Evolutionary conservation across 2,113 vertebrate genomes (phyloP).

Genomic region (Channa argus): DNA sequence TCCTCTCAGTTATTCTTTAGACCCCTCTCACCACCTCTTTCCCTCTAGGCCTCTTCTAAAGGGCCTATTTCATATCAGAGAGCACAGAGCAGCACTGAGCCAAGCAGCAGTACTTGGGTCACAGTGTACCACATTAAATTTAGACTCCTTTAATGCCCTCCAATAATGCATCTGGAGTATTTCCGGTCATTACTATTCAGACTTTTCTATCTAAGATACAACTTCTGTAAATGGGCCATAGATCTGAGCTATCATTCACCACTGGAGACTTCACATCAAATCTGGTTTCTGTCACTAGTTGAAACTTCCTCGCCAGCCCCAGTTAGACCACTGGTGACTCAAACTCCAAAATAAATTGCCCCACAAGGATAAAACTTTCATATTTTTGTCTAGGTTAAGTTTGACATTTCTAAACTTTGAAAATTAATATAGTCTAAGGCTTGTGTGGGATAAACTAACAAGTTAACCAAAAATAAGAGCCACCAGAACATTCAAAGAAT

Average conservation of each 20-base stretch:
- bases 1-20: slow-evolving; percentile 58
- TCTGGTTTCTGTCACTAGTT: slow-evolving; percentile 80
- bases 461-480: slow-evolving; percentile 6
- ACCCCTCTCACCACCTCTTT: slow-evolving; percentile 60
- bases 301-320: slow-evolving; percentile 81
- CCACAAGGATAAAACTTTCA: slow-evolving; percentile 77
- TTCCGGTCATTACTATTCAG: slow-evolving; percentile 83
- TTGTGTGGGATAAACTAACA: not conserved
- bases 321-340: slow-evolving; percentile 81
- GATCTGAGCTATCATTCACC: slow-evolving; percentile 83
- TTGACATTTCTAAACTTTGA: slow-evolving; percentile 70
- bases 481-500: not conserved
- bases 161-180: slow-evolving; percentile 85
- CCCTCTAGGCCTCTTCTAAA: slow-evolving; percentile 62
- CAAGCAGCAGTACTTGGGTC: slow-evolving; percentile 73
- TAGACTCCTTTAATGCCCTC: slow-evolving; percentile 84
- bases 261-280: slow-evolving; percentile 84
- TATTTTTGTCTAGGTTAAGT: slow-evolving; percentile 71
- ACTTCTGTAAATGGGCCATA: slow-evolving; percentile 87
- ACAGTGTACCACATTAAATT: slow-evolving; percentile 83
- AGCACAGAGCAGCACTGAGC: slow-evolving; percentile 57
- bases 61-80: slow-evolving; percentile 64
- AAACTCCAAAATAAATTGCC: slow-evolving; percentile 83
- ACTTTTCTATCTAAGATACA: slow-evolving; percentile 78
- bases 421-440: slow-evolving; percentile 56